Evolutionary conservation across 2,888 invertebrate species (phyloP).

Genomic region (Alitta virens): DNA sequence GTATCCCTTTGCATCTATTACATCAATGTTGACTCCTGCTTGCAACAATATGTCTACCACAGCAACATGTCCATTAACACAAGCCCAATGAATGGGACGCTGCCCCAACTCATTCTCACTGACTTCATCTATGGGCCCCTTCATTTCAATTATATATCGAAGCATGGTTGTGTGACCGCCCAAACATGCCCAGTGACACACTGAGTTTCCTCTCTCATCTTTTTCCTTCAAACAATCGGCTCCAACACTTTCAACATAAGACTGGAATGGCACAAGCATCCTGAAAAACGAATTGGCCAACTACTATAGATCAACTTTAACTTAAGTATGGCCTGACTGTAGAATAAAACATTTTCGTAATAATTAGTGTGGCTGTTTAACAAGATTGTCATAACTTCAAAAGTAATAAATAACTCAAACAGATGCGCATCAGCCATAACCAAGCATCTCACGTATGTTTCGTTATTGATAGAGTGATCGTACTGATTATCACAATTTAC

Average conservation of each 20-base stretch:
- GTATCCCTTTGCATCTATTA: slow-evolving; percentile 82
- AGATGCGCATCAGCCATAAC: no score
- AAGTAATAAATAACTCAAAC: no score
- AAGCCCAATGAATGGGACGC: slow-evolving; percentile 90
- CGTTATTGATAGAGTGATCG: no score
- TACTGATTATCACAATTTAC: no score
- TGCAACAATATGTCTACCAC: slow-evolving; percentile 73
- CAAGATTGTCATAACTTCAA: no score
- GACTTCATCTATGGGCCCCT: slow-evolving; percentile 78
- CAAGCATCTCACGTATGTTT: no score
- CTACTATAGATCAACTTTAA: background rate
- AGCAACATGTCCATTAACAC: slow-evolving; percentile 86
- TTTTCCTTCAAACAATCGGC: slow-evolving; percentile 70
- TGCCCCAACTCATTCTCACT: slow-evolving; percentile 87
- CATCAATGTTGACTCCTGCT: slow-evolving; percentile 80
- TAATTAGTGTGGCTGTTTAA: no score
- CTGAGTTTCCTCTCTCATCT: slow-evolving; percentile 90
- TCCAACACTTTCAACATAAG: slow-evolving; percentile 78
- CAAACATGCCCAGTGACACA: slow-evolving; percentile 87
- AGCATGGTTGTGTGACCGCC: slow-evolving; percentile 88
- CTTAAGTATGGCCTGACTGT: background rate
- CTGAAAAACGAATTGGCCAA: slow-evolving; percentile 59
- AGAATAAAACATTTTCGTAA: background rate
- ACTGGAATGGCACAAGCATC: slow-evolving; percentile 80
- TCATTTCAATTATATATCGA: slow-evolving; percentile 75